Base-by-base conservation (phyloP, 1,140 invertebrate genomes). In the Pogonomyrmex barbatus region DNA sequence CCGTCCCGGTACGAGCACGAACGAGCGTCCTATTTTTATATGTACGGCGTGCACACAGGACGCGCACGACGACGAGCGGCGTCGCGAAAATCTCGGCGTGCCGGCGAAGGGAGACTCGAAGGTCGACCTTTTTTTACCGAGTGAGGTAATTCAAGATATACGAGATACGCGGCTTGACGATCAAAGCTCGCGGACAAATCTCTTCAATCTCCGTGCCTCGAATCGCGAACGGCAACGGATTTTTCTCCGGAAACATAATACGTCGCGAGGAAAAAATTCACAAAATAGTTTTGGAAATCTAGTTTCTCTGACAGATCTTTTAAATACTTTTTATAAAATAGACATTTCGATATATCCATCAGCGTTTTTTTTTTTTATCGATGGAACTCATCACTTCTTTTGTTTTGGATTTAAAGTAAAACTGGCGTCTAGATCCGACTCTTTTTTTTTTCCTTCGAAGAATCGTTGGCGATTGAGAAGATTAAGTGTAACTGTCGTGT, bases 1-100 rank as follows among this genome's bases (percentile, higher is more conserved):
- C 24, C 14, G 24, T 42, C 60, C 68, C 52, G 30, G 52, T 45
- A 60, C 17, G 68, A 79, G 62, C 17, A 47, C n/a, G 39, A 39
- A 42, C 88, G 60, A 67, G 36, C 83, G 70, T 88, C 79, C 85
- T 89, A 89, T 89, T 89, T 89, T 89, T 83, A 65, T 71, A 88
- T 82, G 54, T 33, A 47, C 42, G 24, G 39, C 42, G 42, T 24
- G 24, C 8, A 39, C 47, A 52, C 47, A 47, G 42, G 14, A 17
- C 45, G 50, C 50, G 30, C 24, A 24, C 87, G 71, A 24, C 87
- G 71, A 65, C 42, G 58, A 30, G 78, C 65, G 24, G 24, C 52
- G 77, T 30, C 33, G 67, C 58, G 47, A 75, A 78, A 87, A 81
- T 81, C 77, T 85, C 54, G 30, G 36, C 71, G 73, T 9, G n/a